These are phyloP conservation scores for Neodiprion lecontei DNA, from an alignment of 1,140 invertebrate species.

Conservation along the genomic window DNA sequence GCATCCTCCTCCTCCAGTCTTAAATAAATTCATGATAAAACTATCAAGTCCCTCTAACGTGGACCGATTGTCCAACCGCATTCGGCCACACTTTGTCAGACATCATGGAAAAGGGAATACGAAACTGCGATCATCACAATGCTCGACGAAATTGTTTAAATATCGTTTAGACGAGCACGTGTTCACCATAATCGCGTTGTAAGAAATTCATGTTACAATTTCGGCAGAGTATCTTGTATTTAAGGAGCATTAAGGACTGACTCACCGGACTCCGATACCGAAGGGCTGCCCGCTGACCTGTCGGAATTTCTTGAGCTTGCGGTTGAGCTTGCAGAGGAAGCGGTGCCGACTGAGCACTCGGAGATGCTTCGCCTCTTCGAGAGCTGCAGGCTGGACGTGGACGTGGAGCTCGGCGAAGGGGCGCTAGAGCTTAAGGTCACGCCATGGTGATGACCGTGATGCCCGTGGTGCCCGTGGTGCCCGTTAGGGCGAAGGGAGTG, in stretches of 20 bases:
- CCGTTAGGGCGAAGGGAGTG: conserved; percentile 32
- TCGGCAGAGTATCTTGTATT: conserved; percentile 21
- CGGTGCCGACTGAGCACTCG: conserved; percentile 77
- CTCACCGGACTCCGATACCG: conserved; percentile 85
- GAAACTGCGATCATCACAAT: too few species aligned
- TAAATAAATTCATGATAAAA: too few species aligned
- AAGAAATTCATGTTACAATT: too few species aligned
- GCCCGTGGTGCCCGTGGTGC: conserved; percentile 35
- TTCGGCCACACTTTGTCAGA: too few species aligned
- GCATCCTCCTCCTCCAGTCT: not conserved
- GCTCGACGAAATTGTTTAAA: too few species aligned
- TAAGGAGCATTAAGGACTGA: conserved; percentile 44
- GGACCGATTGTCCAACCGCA: too few species aligned
- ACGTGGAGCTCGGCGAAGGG: conserved; percentile 44
- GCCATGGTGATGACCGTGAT: conserved; percentile 43
- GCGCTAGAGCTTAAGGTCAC: conserved; percentile 53
- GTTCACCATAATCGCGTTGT: too few species aligned
- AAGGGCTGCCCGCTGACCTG: conserved; percentile 69
- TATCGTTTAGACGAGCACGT: too few species aligned
- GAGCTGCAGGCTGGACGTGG: conserved; percentile 50
- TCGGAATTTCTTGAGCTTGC: conserved; percentile 70
- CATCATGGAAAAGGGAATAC: too few species aligned
- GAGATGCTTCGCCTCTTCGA: conserved; percentile 77
- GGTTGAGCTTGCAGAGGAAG: conserved; percentile 71
- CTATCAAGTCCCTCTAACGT: too few species aligned